phyloP scores from a whole-genome alignment of 2,113 vertebrate genomes.

The Heterotilapia buettikoferi region DNA sequence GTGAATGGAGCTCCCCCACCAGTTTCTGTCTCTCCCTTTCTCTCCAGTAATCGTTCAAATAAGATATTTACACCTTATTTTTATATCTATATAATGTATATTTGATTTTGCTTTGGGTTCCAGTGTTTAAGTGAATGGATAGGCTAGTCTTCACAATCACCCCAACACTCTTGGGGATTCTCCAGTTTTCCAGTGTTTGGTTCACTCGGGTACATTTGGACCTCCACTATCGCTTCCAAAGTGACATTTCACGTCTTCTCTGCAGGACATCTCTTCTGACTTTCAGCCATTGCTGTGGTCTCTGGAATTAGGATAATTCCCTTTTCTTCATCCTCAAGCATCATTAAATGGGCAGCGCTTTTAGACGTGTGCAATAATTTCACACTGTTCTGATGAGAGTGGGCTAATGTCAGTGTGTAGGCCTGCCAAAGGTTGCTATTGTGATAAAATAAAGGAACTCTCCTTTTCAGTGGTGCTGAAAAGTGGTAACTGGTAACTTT shows the following conservation, averaged over 20 bases:
- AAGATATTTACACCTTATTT: neutral
- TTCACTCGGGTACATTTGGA: neutral
- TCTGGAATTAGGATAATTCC: neutral
- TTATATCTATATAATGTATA: neutral
- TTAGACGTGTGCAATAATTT: neutral
- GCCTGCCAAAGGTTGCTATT: neutral
- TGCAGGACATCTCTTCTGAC: neutral
- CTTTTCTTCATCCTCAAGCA: neutral
- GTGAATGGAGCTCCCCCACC: too few species aligned
- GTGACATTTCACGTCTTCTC: neutral
- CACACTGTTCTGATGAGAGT: neutral
- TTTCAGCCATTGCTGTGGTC: neutral
- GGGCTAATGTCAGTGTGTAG: neutral
- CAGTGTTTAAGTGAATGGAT: neutral
- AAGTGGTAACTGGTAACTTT: neutral
- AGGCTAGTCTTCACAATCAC: fast-evolving
- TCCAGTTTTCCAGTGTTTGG: neutral
- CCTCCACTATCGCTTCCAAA: neutral
- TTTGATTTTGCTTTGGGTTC: neutral
- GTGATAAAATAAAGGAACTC: too few species aligned
- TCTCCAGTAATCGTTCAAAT: too few species aligned
- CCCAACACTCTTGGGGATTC: neutral
- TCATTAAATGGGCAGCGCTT: neutral
- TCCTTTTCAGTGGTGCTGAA: neutral
- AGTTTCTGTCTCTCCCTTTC: too few species aligned